Evolutionary conservation across 2,797 vertebrate genomes (phyloP).

Genomic region (Dermochelys coriacea): DNA sequence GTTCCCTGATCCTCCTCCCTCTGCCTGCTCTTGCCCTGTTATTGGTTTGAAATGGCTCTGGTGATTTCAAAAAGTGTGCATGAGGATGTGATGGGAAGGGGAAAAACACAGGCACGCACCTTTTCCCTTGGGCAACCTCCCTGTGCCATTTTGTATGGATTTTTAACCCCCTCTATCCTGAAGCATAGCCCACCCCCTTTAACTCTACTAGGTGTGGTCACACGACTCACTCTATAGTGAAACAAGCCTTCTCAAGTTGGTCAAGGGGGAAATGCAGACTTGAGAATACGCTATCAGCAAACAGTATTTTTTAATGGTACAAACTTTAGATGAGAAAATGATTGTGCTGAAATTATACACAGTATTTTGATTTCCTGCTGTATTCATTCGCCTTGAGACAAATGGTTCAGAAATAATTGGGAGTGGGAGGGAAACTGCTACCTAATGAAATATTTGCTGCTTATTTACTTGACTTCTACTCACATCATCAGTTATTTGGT

Average conservation of each 20-base stretch:
- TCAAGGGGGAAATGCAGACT: not conserved
- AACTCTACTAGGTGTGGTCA: not conserved
- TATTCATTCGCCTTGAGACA: not conserved
- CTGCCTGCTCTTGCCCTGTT: not conserved
- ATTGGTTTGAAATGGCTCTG: not conserved
- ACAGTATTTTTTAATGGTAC: not conserved
- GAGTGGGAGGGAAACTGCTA: not conserved
- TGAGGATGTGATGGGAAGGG: not conserved
- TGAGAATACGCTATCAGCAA: not conserved
- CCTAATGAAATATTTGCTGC: not conserved
- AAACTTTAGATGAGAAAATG: slow-evolving; percentile 49
- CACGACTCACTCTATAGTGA: not conserved
- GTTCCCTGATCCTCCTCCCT: not conserved
- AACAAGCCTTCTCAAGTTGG: not conserved
- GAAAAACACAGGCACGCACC: not conserved
- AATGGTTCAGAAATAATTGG: not conserved
- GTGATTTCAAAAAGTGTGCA: not conserved
- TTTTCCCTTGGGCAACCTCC: not conserved
- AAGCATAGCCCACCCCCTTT: not conserved
- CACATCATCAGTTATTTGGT: not conserved
- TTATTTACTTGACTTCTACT: not conserved
- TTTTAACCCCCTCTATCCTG: not conserved
- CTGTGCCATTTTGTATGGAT: not conserved
- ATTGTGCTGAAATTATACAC: not conserved
- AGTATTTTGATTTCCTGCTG: not conserved